Percentiles rank a stretch among this genome's conserved stretches.
Evolutionary conservation across 2,888 invertebrate genomes (phyloP).

Genomic region (Melinopterus prodromus): DNA sequence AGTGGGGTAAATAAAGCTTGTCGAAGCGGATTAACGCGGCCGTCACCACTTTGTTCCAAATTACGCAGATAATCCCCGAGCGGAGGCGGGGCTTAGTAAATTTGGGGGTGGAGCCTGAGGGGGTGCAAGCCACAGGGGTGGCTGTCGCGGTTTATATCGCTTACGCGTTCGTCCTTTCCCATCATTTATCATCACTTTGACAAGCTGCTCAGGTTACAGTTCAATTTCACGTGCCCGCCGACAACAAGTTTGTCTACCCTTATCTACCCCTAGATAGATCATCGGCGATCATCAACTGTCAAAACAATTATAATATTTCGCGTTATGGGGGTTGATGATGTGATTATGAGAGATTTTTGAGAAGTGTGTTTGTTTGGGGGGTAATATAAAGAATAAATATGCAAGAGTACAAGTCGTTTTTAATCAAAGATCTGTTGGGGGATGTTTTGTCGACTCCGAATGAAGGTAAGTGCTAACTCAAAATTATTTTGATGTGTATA

Average conservation of each 20-base stretch:
- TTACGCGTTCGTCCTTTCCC: slow-evolving; percentile 41
- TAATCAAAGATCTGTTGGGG: slow-evolving; percentile 84
- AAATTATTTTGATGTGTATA: no score
- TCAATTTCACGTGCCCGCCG: slow-evolving; percentile 8
- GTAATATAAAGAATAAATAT: slow-evolving; percentile 45
- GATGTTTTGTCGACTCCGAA: slow-evolving; percentile 69
- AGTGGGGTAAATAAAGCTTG: neutral
- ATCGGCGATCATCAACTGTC: slow-evolving; percentile 18
- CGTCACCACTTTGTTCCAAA: slow-evolving; percentile 20
- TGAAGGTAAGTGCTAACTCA: slow-evolving; percentile 58
- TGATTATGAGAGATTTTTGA: neutral
- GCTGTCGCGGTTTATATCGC: slow-evolving; percentile 43
- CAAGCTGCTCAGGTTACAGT: slow-evolving; percentile 29
- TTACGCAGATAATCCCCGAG: slow-evolving; percentile 34
- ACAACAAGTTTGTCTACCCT: neutral
- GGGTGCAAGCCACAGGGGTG: slow-evolving; percentile 40
- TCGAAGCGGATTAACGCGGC: neutral
- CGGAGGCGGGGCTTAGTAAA: slow-evolving; percentile 42
- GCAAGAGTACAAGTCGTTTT: slow-evolving; percentile 80
- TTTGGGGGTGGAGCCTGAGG: slow-evolving; percentile 41
- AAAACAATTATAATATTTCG: neutral
- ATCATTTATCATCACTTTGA: slow-evolving; percentile 41
- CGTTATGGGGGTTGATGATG: neutral
- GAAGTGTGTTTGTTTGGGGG: neutral
- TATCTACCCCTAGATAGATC: neutral